Percentiles rank a stretch among this genome's conserved stretches.
Conservation (phyloP, 2,888 invertebrate species). For the Drosophila neonasuta region DNA sequence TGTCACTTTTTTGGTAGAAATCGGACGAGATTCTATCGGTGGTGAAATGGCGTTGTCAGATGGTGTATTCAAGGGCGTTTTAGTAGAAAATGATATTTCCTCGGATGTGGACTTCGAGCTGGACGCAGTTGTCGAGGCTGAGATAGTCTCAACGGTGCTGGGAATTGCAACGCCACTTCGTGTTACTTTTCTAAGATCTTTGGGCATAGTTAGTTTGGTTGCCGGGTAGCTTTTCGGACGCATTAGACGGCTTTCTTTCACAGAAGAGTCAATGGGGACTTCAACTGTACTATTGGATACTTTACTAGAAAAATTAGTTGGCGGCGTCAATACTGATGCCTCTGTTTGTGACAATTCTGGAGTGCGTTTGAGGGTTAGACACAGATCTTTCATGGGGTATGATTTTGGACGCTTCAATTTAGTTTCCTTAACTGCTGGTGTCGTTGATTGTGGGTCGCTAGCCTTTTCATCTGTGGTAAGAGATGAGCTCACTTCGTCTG, state of each 20-base stretch:
- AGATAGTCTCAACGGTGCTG: slow-evolving; percentile 45
- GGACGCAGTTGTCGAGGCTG: slow-evolving; percentile 10
- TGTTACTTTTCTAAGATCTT: slow-evolving; percentile 76
- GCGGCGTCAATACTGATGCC: slow-evolving; percentile 22
- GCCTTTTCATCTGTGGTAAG: slow-evolving; percentile 36
- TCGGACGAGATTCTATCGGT: slow-evolving; percentile 64
- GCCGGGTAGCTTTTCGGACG: slow-evolving; percentile 86
- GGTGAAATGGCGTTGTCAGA: slow-evolving; percentile 57
- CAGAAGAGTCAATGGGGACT: slow-evolving; percentile 13
- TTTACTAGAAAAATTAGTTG: slow-evolving; percentile 56
- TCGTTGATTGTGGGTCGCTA: slow-evolving; percentile 34
- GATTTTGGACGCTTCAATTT: slow-evolving; percentile 84
- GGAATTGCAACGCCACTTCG: slow-evolving; percentile 72
- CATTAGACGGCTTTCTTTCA: slow-evolving; percentile 80
- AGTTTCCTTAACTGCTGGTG: slow-evolving; percentile 80
- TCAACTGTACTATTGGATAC: slow-evolving; percentile 36
- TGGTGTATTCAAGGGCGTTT: slow-evolving; percentile 40
- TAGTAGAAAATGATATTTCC: slow-evolving; percentile 65
- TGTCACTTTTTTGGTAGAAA: slow-evolving; percentile 62
- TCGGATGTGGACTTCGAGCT: slow-evolving; percentile 66
- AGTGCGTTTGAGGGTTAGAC: slow-evolving; percentile 50
- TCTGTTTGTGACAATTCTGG: slow-evolving; percentile 39
- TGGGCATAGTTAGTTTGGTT: slow-evolving; percentile 80
- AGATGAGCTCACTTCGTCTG: slow-evolving; percentile 34
- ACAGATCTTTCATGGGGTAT: slow-evolving; percentile 83